phyloP scores from a whole-genome alignment of 2,113 vertebrate genomes.

The Halichoeres trimaculatus region DNA sequence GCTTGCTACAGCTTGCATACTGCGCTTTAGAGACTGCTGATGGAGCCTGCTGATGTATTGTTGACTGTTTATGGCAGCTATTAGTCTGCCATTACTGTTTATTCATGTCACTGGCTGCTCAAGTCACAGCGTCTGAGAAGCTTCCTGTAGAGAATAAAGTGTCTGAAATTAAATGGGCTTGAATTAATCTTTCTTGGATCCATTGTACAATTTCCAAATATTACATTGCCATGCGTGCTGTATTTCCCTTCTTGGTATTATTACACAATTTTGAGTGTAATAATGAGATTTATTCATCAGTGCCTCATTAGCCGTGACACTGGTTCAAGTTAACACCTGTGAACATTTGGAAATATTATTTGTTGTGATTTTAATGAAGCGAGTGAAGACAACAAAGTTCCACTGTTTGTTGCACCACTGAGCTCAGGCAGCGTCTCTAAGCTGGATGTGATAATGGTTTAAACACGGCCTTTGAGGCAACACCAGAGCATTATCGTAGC shows the following conservation, averaged over 20 bases:
- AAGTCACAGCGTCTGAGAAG: background rate
- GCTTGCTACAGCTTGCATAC: background rate
- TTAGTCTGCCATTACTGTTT: background rate
- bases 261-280: background rate
- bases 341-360: background rate
- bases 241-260: background rate
- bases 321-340: background rate
- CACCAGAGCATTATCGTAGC: background rate
- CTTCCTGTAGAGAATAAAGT: background rate
- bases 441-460: background rate
- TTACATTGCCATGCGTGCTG: background rate
- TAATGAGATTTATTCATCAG: background rate
- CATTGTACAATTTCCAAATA: background rate
- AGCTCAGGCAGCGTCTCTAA: background rate
- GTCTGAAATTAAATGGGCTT: background rate
- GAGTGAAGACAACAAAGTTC: background rate
- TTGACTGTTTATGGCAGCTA: background rate
- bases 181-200: background rate
- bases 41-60: background rate
- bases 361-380: background rate
- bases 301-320: background rate
- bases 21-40: background rate
- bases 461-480: background rate
- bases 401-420: background rate
- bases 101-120: background rate